Evolutionary conservation across 2,113 vertebrate species (phyloP).

Genomic region (Onychostruthus taczanowskii): DNA sequence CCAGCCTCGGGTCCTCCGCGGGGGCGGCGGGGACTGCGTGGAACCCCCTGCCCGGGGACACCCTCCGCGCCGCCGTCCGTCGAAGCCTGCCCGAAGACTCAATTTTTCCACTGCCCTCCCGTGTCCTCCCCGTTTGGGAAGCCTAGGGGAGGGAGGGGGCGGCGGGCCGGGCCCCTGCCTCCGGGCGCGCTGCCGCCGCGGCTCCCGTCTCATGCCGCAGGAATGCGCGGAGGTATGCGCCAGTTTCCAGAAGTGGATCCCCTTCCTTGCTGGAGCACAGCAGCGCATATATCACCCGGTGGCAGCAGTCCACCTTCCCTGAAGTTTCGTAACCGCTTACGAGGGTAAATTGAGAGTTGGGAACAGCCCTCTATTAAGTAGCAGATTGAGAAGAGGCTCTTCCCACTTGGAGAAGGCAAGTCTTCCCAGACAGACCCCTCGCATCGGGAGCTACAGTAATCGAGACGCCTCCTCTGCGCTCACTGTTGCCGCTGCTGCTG

Average conservation of each 20-base stretch:
- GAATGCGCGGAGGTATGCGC: slow-evolving; percentile 84
- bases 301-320: slow-evolving; percentile 81
- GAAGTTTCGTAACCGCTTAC: slow-evolving; percentile 86
- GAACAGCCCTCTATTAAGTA: slow-evolving; percentile 95
- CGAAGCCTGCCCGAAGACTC: neutral
- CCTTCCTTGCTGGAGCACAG: slow-evolving; percentile 73
- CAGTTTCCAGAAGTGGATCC: slow-evolving; percentile 82
- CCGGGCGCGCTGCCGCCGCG: slow-evolving; percentile 62
- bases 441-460: slow-evolving; percentile 34
- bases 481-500: neutral
- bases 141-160: neutral
- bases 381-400: slow-evolving; percentile 81
- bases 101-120: neutral
- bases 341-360: slow-evolving; percentile 83
- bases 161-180: slow-evolving; percentile 4
- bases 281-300: slow-evolving; percentile 78
- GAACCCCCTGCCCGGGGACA: neutral
- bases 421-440: slow-evolving; percentile 71
- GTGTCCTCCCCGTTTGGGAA: slow-evolving; percentile 11
- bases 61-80: neutral
- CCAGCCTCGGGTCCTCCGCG: neutral
- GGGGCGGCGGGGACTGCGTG: neutral
- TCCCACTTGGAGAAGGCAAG: slow-evolving; percentile 85
- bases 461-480: neutral
- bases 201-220: slow-evolving; percentile 83